These are phyloP conservation scores for Okapia johnstoni DNA, from an alignment of 2,113 vertebrate genomes.

Conservation along the genomic window DNA sequence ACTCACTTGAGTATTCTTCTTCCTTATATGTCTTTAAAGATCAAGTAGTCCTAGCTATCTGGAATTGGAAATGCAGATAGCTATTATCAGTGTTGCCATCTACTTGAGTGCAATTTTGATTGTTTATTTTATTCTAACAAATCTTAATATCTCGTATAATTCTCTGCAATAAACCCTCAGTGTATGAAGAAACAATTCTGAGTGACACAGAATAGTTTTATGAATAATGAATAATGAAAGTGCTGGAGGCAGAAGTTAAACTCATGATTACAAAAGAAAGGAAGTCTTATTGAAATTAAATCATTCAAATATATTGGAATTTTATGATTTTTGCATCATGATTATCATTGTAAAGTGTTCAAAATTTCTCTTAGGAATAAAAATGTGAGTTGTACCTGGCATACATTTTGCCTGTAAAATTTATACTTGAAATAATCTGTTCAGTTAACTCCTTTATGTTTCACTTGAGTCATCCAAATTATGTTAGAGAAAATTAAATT, in stretches of 20 bases:
- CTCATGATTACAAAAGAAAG: conserved; percentile 27
- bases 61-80: not conserved
- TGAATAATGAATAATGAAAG: conserved; percentile 8
- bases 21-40: not conserved
- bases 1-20: not conserved
- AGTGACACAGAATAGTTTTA: conserved; percentile 2
- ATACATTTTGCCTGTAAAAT: conserved; percentile 51
- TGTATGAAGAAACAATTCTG: conserved; percentile 23
- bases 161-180: not conserved
- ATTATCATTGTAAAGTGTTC: conserved; percentile 43
- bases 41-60: not conserved
- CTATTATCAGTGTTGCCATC: not conserved
- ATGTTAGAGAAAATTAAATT: conserved; percentile 50
- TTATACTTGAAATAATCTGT: conserved; percentile 40
- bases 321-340: conserved; percentile 40
- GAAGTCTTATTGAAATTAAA: conserved; percentile 21
- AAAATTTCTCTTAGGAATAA: conserved; percentile 43
- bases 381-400: not conserved
- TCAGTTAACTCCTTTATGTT: conserved; percentile 51
- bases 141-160: not conserved
- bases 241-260: conserved; percentile 30
- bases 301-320: conserved; percentile 38
- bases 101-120: not conserved
- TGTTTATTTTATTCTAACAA: not conserved
- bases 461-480: conserved; percentile 49